Evolutionary conservation across 2,797 vertebrate genomes (phyloP).

Genomic region (Cyclura pinguis): DNA sequence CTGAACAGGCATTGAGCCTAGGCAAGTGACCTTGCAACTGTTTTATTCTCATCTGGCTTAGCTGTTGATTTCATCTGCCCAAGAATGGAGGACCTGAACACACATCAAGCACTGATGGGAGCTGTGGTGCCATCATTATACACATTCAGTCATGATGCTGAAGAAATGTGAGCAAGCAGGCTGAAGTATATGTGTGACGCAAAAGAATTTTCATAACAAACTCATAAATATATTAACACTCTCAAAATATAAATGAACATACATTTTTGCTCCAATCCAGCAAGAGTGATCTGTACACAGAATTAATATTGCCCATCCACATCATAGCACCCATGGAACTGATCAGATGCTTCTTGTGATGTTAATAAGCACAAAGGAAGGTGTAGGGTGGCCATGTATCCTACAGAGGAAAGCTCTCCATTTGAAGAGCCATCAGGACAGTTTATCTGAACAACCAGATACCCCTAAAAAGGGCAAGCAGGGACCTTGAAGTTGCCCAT

Average conservation of each 20-base stretch:
- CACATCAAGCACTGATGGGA: neutral
- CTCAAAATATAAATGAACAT: neutral
- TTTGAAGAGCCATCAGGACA: neutral
- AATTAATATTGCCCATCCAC: neutral
- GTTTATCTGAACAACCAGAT: neutral
- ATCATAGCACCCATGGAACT: neutral
- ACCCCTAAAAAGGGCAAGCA: neutral
- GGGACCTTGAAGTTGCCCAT: neutral
- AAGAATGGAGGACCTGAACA: neutral
- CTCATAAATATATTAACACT: neutral
- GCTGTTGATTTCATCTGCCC: too few relatives aligned
- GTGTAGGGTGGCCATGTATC: neutral
- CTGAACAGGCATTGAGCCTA: too few relatives aligned
- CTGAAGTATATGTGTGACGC: too few relatives aligned
- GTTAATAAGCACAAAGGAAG: neutral
- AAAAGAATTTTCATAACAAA: neutral
- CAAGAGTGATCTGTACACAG: too few relatives aligned
- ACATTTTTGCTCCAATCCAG: neutral
- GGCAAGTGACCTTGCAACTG: neutral
- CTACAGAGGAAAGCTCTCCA: neutral
- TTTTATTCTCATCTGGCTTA: neutral
- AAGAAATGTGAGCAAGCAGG: neutral
- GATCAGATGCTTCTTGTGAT: neutral
- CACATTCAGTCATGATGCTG: accelerated
- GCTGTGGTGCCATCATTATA: neutral